Conservation (phyloP, 2,113 vertebrate species). For the Mirounga angustirostris region DNA sequence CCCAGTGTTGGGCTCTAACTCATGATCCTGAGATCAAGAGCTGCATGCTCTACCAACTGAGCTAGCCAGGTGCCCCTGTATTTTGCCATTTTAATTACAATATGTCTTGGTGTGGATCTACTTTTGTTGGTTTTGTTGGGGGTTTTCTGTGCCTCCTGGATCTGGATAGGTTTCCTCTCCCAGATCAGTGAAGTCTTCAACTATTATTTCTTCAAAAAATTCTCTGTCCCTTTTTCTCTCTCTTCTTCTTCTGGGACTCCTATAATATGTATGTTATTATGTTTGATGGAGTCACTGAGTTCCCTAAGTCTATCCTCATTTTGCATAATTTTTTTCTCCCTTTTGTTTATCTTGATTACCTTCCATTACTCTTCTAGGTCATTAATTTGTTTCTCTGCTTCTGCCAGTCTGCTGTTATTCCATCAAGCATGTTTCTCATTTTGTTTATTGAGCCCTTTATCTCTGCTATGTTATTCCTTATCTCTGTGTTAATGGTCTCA, state of each 20-base stretch:
- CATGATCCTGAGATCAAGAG: not conserved
- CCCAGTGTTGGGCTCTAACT: not conserved
- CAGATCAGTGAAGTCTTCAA: not conserved
- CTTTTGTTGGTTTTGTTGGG: not conserved
- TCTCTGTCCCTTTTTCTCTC: not conserved
- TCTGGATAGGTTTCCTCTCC: not conserved
- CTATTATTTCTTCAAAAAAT: not conserved
- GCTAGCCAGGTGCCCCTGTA: not conserved
- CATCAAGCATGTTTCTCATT: not conserved
- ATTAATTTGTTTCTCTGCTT: not conserved
- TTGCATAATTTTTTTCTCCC: not conserved
- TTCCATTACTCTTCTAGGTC: not conserved
- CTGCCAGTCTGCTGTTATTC: not conserved
- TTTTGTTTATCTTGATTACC: not conserved
- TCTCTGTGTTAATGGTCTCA: not conserved
- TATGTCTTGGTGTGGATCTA: not conserved
- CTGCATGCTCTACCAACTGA: not conserved
- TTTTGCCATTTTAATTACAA: not conserved
- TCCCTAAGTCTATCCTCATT: not conserved
- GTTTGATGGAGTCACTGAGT: not conserved
- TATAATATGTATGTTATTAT: not conserved
- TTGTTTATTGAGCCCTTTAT: not conserved
- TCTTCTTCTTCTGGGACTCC: not conserved
- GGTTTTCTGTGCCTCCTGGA: not conserved
- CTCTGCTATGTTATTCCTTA: not conserved